These are phyloP conservation scores for Palloptera scutellata DNA, from an alignment of 2,888 invertebrate species.

Conservation along the genomic window DNA sequence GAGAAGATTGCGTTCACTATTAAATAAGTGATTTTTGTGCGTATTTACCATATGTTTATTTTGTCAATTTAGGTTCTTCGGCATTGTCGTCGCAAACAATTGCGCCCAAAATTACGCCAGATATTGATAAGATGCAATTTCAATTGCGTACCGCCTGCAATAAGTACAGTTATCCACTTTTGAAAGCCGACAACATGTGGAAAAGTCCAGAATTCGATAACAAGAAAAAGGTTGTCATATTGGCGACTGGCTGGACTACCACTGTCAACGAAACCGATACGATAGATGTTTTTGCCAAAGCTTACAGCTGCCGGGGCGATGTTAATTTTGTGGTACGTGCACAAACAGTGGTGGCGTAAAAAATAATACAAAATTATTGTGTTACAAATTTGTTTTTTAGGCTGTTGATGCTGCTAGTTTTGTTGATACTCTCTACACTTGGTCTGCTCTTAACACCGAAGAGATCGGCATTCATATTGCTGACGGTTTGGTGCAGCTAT, in stretches of 20 bases:
- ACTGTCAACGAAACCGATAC: conserved; percentile 50
- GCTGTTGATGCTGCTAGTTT: conserved; percentile 54
- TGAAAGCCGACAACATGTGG: conserved; percentile 56
- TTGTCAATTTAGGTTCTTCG: conserved; percentile 50
- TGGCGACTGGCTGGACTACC: conserved; percentile 61
- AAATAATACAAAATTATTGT: conserved; percentile 1
- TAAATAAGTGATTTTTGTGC: no score
- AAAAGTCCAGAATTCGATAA: conserved; percentile 51
- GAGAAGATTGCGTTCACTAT: no score
- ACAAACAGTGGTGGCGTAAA: background rate
- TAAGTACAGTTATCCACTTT: conserved; percentile 52
- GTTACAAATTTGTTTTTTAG: conserved; percentile 37
- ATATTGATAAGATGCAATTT: conserved; percentile 55
- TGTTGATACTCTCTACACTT: conserved; percentile 58
- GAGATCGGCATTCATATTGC: conserved; percentile 57
- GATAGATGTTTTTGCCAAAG: conserved; percentile 50
- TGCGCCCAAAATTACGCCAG: conserved; percentile 51
- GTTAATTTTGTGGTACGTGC: conserved; percentile 58
- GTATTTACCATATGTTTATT: background rate
- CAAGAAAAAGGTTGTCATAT: conserved; percentile 52
- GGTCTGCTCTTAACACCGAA: conserved; percentile 61
- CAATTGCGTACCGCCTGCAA: conserved; percentile 53
- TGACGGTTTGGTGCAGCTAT: conserved; percentile 50
- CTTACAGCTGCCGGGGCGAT: conserved; percentile 58
- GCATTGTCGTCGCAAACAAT: conserved; percentile 52